A percentile compares a stretch with the other conserved stretches of the same genome.
Conservation (phyloP, 2,113 vertebrate species). For the Rhinoderma darwinii region DNA sequence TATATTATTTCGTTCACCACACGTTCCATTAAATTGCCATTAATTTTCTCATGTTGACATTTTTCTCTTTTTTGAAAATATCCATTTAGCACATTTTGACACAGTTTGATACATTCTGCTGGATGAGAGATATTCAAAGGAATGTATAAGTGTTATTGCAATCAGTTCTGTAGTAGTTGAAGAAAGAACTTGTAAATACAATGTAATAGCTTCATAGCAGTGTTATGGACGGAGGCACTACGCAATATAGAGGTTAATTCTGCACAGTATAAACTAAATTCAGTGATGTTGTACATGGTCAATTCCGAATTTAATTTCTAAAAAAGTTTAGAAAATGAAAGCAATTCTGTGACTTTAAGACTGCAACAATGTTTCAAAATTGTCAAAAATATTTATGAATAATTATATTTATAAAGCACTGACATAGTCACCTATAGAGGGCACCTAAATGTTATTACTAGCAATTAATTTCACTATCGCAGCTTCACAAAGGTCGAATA, state of each 20-base stretch:
- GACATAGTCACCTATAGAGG: not conserved
- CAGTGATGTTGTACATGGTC: not conserved
- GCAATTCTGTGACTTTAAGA: not conserved
- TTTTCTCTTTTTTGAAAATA: not conserved
- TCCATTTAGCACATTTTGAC: conserved; percentile 19
- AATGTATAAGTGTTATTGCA: not conserved
- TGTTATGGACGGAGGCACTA: not conserved
- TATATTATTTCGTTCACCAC: not conserved
- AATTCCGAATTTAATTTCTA: not conserved
- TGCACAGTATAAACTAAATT: not conserved
- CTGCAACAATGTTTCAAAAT: not conserved
- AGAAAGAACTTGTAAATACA: conserved; percentile 4
- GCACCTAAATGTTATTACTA: not conserved
- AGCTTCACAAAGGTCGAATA: not conserved
- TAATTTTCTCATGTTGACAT: not conserved
- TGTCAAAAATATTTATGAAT: not conserved
- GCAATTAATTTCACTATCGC: not conserved
- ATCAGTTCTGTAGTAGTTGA: not conserved
- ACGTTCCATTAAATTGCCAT: not conserved
- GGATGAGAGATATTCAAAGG: not conserved
- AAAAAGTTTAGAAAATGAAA: not conserved
- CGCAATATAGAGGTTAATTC: not conserved
- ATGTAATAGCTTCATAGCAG: not conserved
- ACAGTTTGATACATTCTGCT: not conserved
- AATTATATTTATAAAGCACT: not conserved